Conservation (phyloP, 2,888 invertebrate genomes). For the Pharmacophagus antenor region DNA sequence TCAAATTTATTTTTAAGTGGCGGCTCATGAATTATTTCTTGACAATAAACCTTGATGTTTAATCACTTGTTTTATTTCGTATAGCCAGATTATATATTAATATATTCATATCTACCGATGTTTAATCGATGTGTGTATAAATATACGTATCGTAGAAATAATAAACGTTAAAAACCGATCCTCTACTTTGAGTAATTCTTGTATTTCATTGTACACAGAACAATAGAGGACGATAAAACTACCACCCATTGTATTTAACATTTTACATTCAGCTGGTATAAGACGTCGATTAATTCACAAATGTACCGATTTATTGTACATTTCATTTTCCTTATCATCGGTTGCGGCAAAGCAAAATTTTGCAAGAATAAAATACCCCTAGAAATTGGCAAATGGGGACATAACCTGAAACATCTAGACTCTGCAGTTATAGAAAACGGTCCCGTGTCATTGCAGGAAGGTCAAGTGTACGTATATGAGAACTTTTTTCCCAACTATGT, state of each 20-base stretch:
- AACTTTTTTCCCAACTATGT: conserved; percentile 59
- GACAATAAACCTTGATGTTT: conserved; percentile 63
- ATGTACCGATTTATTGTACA: conserved; percentile 34
- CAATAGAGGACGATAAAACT: conserved; percentile 25
- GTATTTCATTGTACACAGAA: conserved; percentile 24
- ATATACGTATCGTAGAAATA: too few relatives aligned
- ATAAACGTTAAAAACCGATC: neutral
- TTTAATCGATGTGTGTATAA: too few relatives aligned
- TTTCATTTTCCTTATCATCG: conserved; percentile 34
- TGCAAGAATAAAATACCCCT: conserved; percentile 57
- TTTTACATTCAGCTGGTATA: conserved; percentile 10
- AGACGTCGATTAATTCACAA: conserved; percentile 14
- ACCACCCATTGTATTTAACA: conserved; percentile 12
- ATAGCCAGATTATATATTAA: neutral
- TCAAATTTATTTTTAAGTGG: conserved; percentile 46
- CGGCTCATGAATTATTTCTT: conserved; percentile 49
- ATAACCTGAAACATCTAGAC: conserved; percentile 53
- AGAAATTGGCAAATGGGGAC: conserved; percentile 58
- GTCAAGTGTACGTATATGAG: conserved; percentile 66
- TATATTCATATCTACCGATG: neutral
- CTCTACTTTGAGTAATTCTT: neutral
- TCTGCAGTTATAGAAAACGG: conserved; percentile 61
- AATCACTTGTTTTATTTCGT: conserved; percentile 39
- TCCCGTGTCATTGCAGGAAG: conserved; percentile 56
- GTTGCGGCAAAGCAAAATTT: conserved; percentile 41